Conservation (phyloP, 2,113 vertebrate genomes). For the Pedetes capensis region DNA sequence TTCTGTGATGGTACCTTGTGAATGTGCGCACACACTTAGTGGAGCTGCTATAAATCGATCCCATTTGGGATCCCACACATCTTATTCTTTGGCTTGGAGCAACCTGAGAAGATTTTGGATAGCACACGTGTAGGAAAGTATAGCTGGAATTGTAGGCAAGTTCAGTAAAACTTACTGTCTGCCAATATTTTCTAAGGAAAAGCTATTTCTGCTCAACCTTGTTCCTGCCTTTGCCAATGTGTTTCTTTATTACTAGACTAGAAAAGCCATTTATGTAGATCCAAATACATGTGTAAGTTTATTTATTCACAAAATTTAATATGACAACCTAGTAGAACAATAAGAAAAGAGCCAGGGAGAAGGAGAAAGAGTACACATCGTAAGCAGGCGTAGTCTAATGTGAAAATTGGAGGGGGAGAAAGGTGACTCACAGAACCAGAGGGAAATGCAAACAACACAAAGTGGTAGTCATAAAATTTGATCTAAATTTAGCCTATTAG, state of each 20-base stretch:
- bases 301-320: background rate
- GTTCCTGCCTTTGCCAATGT: background rate
- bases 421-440: background rate
- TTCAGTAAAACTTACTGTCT: background rate
- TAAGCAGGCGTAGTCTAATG: background rate
- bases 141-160: background rate
- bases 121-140: background rate
- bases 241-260: background rate
- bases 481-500: background rate
- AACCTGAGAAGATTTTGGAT: background rate
- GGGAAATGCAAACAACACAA: background rate
- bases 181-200: conserved; percentile 6
- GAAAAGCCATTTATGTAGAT: background rate
- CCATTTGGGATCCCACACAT: background rate
- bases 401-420: background rate
- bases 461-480: background rate
- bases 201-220: background rate
- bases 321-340: background rate
- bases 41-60: background rate
- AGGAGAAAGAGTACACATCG: background rate
- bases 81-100: conserved; percentile 13
- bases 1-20: background rate
- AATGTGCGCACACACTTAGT: background rate
- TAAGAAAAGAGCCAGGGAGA: background rate
- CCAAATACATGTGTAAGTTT: background rate